These are phyloP conservation scores for Rhorus exstirpatorius DNA, from an alignment of 2,888 invertebrate species.

Conservation along the genomic window DNA sequence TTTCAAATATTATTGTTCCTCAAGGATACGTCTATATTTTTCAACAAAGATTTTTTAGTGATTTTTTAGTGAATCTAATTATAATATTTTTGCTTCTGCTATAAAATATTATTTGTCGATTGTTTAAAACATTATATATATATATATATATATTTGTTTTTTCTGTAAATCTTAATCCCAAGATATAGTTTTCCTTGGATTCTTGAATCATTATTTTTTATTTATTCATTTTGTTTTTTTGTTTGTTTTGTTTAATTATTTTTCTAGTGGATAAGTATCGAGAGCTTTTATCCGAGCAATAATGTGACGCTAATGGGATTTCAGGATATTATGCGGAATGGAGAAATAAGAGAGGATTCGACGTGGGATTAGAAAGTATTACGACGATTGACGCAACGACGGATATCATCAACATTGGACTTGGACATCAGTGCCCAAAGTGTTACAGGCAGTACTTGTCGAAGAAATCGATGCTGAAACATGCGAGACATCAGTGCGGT, in stretches of 20 bases:
- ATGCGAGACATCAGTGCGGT: conserved; percentile 77
- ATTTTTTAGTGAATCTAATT: no score
- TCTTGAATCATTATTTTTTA: no score
- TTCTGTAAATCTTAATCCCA: no score
- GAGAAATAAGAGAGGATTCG: conserved; percentile 15
- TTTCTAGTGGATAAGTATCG: no score
- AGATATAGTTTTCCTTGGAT: no score
- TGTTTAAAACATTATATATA: no score
- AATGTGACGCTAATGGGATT: conserved; percentile 7
- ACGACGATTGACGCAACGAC: not conserved
- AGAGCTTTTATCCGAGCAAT: not conserved
- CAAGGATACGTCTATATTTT: not conserved
- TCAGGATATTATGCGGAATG: conserved; percentile 38
- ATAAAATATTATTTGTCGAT: no score
- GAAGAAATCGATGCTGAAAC: conserved; percentile 79
- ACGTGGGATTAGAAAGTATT: conserved; percentile 10
- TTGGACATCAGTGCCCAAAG: conserved; percentile 79
- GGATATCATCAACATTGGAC: no score
- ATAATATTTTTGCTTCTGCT: no score
- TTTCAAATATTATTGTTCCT: not conserved
- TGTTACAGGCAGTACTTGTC: conserved; percentile 80
- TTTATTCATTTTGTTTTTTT: no score
- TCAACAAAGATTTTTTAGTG: not conserved
- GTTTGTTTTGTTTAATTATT: no score
- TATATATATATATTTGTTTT: no score